Percentiles rank a stretch among this genome's conserved stretches.
Evolutionary conservation across 2,797 vertebrate species (phyloP).

Genomic region (Tympanoctomys barrerae): DNA sequence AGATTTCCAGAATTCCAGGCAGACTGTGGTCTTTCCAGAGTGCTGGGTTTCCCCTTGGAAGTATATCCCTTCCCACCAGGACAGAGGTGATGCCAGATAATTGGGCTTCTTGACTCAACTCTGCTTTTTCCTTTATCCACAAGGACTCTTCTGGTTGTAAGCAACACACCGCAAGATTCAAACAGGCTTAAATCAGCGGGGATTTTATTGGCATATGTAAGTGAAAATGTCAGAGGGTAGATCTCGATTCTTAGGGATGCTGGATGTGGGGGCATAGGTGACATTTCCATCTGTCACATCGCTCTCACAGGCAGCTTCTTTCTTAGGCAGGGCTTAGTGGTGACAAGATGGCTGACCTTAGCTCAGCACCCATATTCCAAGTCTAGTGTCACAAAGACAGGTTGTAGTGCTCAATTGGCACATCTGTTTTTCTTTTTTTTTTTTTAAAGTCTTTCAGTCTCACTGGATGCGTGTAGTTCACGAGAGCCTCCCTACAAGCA

Average conservation of each 20-base stretch:
- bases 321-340: neutral
- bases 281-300: neutral
- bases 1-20: neutral
- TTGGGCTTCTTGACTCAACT: neutral
- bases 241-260: neutral
- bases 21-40: neutral
- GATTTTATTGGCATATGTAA: neutral
- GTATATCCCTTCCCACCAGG: neutral
- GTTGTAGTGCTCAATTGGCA: neutral
- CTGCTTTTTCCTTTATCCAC: neutral
- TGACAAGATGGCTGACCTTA: neutral
- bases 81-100: neutral
- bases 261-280: neutral
- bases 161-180: neutral
- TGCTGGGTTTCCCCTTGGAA: neutral
- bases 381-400: neutral
- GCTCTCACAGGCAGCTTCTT: neutral
- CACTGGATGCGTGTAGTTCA: neutral
- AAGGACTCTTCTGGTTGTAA: neutral
- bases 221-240: neutral
- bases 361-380: neutral
- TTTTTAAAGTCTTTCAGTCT: neutral
- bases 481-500: neutral
- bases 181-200: neutral
- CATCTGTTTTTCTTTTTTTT: neutral